Conservation (phyloP, 2,113 vertebrate species). For the Neomonachus schauinslandi region DNA sequence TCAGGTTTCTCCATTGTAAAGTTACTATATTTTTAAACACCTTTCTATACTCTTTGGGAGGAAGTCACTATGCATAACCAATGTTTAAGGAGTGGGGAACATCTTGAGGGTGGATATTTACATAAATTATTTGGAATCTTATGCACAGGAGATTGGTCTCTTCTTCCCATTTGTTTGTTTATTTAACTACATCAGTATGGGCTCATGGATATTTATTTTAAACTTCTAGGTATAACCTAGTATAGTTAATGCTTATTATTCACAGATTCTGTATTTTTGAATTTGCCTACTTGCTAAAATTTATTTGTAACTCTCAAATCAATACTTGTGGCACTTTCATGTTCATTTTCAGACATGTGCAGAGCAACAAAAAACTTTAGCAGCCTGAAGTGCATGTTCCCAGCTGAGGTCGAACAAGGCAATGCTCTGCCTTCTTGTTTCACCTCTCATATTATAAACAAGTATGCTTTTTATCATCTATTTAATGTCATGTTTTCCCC, state of each 20-base stretch:
- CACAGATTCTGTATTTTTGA: background rate
- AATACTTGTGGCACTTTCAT: background rate
- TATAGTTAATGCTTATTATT: slow-evolving; percentile 2
- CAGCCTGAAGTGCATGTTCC: background rate
- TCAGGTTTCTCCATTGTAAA: background rate
- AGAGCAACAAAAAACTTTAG: background rate
- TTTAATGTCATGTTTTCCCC: background rate
- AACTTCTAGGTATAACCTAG: background rate
- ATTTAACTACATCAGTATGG: background rate
- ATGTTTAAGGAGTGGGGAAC: background rate
- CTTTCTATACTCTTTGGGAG: background rate
- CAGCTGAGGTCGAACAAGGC: background rate
- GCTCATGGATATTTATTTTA: slow-evolving; percentile 12
- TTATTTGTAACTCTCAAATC: slow-evolving; percentile 20
- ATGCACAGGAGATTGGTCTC: background rate
- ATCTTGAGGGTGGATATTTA: background rate
- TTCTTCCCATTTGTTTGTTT: background rate
- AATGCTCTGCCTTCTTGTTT: background rate
- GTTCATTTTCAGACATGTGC: slow-evolving; percentile 10
- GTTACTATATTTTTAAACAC: background rate
- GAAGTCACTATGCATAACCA: background rate
- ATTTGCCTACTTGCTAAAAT: background rate
- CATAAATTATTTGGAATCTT: slow-evolving; percentile 28
- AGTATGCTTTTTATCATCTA: background rate
- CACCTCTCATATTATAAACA: background rate